Evolutionary conservation across 2,888 invertebrate genomes (phyloP), one percentile per base, ranked within the genome.

Genomic region (Andrena hattorfiana): DNA sequence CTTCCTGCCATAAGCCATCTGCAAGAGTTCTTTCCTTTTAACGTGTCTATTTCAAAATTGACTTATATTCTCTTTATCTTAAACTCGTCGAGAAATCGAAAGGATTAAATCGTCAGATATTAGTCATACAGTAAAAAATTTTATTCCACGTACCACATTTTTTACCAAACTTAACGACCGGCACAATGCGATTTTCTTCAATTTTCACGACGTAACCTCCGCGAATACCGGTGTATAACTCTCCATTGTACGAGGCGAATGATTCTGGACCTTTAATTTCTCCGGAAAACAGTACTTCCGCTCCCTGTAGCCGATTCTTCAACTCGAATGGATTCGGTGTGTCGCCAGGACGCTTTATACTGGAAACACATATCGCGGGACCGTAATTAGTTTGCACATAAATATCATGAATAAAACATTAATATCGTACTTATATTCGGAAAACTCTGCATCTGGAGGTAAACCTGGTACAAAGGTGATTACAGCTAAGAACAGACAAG

Each of bases 191-290:
- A 73, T 96, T 96, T 7, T 96, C 95, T 8, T 96, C 95, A 54
- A 98, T 92, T 94, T 97, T 97, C 2, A 97, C 96, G 83, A 98
- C 95, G 92, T 97, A 97, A 76, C 98, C 98, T 71, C 97, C 97
- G 75, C 96, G 96, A 54, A 98, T 93, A 42, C 97, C 96, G 0
- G 97, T 97, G 93, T 98, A 99, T 51, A 98, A 93, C 92, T 97
- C 97, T 63, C 97, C 97, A 88, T 97, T 96, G 77, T 95, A 95
- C 28, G 96, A 94, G 67, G 97, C 96, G 88, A 98, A 96, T 60
- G 96, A 95, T 94, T 99, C 99, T 0, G 99, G 97, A 0, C 98
- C 98, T 75, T 95, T 92, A 1, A 99, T 93, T 90, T 97, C 95
- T 48, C 96, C 96, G 83, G 96, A 95, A 87, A 97, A 96, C 87